phyloP scores from a whole-genome alignment of 2,113 vertebrate species.

The Suricata suricatta region DNA sequence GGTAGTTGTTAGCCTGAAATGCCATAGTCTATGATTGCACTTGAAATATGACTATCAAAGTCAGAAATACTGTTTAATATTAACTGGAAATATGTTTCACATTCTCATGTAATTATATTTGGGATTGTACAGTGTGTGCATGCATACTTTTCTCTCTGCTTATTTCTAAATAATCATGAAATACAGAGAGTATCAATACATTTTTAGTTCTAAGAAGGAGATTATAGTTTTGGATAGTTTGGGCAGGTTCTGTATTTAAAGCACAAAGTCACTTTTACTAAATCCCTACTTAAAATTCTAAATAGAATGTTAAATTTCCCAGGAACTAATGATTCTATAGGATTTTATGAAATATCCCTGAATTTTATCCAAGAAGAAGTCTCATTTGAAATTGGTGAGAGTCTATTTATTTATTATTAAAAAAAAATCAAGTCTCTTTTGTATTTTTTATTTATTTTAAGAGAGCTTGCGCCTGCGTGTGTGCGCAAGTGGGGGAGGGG shows the following conservation, averaged over 20 bases:
- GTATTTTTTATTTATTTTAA: no score
- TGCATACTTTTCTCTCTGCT: background rate
- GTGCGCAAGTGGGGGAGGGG: no score
- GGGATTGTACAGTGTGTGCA: background rate
- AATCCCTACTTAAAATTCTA: background rate
- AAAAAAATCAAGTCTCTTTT: no score
- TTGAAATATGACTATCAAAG: constrained; percentile 2
- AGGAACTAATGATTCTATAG: background rate
- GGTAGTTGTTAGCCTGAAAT: background rate
- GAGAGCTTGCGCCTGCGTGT: no score
- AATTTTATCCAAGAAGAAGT: constrained; percentile 8
- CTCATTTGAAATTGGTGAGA: background rate
- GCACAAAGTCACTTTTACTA: constrained; percentile 34
- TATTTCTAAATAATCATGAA: constrained; percentile 2
- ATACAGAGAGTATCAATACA: background rate
- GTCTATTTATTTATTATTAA: no score
- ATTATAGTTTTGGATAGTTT: background rate
- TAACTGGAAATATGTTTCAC: background rate
- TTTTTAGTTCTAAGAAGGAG: constrained; percentile 2
- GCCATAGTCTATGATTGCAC: background rate
- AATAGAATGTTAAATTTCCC: background rate
- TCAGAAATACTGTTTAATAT: constrained; percentile 1
- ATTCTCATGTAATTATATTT: background rate
- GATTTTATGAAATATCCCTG: background rate
- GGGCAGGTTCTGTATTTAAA: constrained; percentile 9